Evolutionary conservation across 2,113 vertebrate genomes (phyloP).

Genomic region (Strigops habroptila): DNA sequence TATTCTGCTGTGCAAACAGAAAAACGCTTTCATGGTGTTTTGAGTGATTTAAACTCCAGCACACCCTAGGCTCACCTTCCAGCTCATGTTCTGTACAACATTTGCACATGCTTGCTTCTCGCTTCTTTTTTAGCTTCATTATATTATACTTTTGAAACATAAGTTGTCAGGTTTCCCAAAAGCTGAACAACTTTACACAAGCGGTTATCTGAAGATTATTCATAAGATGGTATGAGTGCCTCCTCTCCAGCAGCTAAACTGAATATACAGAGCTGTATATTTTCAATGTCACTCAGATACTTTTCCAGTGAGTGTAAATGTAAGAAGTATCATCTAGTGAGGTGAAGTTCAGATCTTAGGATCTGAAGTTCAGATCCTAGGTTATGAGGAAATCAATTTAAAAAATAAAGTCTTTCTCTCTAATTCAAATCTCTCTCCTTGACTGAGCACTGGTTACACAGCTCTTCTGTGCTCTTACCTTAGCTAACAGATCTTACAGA

Average conservation of each 20-base stretch:
- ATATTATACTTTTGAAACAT: neutral
- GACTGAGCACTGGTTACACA: neutral
- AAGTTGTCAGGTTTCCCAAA: neutral
- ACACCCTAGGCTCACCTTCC: neutral
- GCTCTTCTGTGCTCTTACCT: neutral
- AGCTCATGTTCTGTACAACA: neutral
- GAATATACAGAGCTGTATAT: neutral
- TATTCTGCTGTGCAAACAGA: neutral
- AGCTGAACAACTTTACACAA: neutral
- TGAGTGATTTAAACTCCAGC: neutral
- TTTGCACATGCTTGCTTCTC: neutral
- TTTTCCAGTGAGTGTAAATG: neutral
- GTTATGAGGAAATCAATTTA: neutral
- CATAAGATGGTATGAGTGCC: neutral
- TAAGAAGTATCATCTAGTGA: neutral
- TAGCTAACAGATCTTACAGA: neutral
- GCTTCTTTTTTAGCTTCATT: neutral
- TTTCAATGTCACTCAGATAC: neutral
- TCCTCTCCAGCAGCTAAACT: neutral
- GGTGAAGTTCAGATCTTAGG: neutral
- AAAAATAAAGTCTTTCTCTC: neutral
- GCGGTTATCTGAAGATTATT: neutral
- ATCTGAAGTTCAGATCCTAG: neutral
- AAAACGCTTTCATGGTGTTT: neutral
- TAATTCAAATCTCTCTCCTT: neutral